Conservation (phyloP, 2,888 invertebrate species). For the Epinotia ramella region DNA sequence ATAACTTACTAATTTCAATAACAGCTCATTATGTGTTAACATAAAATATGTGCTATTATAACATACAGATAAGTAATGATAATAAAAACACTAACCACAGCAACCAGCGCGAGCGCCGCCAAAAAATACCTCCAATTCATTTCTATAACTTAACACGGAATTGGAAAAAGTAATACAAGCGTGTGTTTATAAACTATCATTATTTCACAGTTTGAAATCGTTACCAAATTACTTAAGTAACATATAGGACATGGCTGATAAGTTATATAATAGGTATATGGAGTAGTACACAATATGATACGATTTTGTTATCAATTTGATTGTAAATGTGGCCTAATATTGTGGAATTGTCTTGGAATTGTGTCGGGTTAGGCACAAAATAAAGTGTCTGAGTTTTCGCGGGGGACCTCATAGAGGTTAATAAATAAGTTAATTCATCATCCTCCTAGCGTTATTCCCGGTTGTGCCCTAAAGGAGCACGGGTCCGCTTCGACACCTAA, state of each 20-base stretch:
- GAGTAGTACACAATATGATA: slow-evolving; percentile 20
- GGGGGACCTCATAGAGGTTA: too few relatives aligned
- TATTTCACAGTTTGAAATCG: slow-evolving; percentile 29
- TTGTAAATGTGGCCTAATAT: not conserved
- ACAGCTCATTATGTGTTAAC: not conserved
- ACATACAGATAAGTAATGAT: slow-evolving; percentile 25
- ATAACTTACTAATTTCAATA: slow-evolving; percentile 14
- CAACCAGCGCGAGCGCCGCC: slow-evolving; percentile 36
- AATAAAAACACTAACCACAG: slow-evolving; percentile 42
- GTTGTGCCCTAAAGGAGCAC: too few relatives aligned
- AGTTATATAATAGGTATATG: slow-evolving; percentile 30
- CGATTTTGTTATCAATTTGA: not conserved
- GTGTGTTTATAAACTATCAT: slow-evolving; percentile 34
- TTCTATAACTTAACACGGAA: slow-evolving; percentile 12
- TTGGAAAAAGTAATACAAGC: not conserved
- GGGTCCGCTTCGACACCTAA: too few relatives aligned
- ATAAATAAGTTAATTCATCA: too few relatives aligned
- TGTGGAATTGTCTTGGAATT: not conserved
- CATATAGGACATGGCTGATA: slow-evolving; percentile 28
- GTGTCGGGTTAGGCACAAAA: too few relatives aligned
- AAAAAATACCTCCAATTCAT: slow-evolving; percentile 39
- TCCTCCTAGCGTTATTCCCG: too few relatives aligned
- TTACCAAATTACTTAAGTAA: slow-evolving; percentile 33
- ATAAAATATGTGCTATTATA: slow-evolving; percentile 2
- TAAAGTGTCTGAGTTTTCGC: too few relatives aligned